Evolutionary conservation across 2,113 vertebrate species (phyloP), one percentile per base, ranked within the genome.

Genomic region (Periophthalmodon schlosseri): DNA sequence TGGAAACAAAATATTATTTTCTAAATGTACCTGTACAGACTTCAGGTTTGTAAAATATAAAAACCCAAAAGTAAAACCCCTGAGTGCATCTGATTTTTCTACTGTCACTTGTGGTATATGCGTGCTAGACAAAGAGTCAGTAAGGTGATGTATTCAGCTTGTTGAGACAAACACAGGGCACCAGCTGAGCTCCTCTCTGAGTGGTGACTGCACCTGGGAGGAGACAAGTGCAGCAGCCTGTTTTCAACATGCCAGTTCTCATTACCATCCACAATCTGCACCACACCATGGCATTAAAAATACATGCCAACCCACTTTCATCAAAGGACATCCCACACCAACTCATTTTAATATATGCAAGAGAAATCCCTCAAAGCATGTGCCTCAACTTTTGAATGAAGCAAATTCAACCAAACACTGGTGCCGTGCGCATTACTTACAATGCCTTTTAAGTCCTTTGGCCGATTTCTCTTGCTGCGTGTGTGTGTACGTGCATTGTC

Each of bases 1-100:
- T 66, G 72, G 84, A 90, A 93, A 93, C 88, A 83, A 93, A 91
- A 85, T 91, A 94, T 90, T 94, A 95, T 97, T 97, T 99, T 98
- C 88, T 95, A 95, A 90, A 77, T 97, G 94, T 97, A 94, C 92
- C 96, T 96, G 96, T 63, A 63, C 60, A 63, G 60, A 34, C 89
- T 92, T 91, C 92, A 80, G 95, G 96, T 97, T 98, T 98, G 95
- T 96, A 95, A 94, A 91, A 90, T 93, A 91, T 85, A 89, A 95
- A 92, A 96, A 96, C 93, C 86, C 89, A 79, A 61, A 61, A 68
- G 69, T 81, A 78, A 64, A 86, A 91, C 89, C 88, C 88, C 87
- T 92, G 84, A 91, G 74, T 76, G 69, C 23, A 73, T 69, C 69
- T 88, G 83, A 54, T 65, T 82, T 85, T 58, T 82, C 73, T 76